Evolutionary conservation across 1,140 invertebrate genomes (phyloP), one percentile per base, ranked within the genome.

Genomic region (Holcopasites calliopsidis): DNA sequence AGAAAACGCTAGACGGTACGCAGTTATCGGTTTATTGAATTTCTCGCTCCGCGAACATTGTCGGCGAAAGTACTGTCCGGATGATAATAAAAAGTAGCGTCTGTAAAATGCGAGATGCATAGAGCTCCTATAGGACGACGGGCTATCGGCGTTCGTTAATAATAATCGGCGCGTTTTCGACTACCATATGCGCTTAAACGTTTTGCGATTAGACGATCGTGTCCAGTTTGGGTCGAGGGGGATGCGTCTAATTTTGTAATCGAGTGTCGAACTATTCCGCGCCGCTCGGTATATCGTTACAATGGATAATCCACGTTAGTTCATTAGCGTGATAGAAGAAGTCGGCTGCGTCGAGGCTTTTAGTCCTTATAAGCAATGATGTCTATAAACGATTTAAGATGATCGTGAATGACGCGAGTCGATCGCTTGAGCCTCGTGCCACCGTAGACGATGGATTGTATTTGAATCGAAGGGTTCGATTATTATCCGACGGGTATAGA

Each of bases 41-140:
- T 44, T 35, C 57, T 26, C 64, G 55, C 31, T 64, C 0, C 10
- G 52, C 61, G 33, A 68, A 52, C 68, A 73, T 82, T 57, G 79
- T 77, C 75, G 35, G 21, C 26, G 40, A 60, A 52, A 65, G 10
- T 54, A 28, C 58, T 57, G 35, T 74, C 62, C 38, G 66, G 13
- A 66, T 57, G 40, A 74, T 74, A 66, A 74, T 66, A 66, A 57
- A 38, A 44, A 49, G 64, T 62, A n/a, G n/a, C n/a, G n/a, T n/a
- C n/a, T n/a, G n/a, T n/a, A n/a, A n/a, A n/a, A n/a, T n/a, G n/a
- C n/a, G n/a, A n/a, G n/a, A n/a, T n/a, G n/a, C n/a, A 42, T n/a
- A 11, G 47, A 64, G 58, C 35, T 50, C 28, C 7, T 54, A 23
- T 7, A 21, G 28, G 44, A n/a, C 8, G 23, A 18, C 31, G 21